These are phyloP conservation scores for Amblyraja radiata DNA, from an alignment of 2,797 vertebrate genomes.

Conservation along the genomic window DNA sequence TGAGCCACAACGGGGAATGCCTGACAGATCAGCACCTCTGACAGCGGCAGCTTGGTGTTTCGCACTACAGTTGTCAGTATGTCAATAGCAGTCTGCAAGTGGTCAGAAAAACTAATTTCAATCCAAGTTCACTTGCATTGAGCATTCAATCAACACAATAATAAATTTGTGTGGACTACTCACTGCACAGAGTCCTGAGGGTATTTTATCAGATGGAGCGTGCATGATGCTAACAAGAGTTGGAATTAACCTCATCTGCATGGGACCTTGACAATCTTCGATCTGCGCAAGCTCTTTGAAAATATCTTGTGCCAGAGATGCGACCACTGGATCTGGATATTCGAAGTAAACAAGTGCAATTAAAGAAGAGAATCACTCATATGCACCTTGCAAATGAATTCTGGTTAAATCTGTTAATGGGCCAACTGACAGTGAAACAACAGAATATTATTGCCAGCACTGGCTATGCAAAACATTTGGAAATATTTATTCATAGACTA, in stretches of 20 bases:
- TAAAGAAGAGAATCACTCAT: background rate
- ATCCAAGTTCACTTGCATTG: background rate
- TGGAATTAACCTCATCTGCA: constrained; percentile 96
- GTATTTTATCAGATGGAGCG: constrained; percentile 92
- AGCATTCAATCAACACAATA: background rate
- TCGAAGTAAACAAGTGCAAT: background rate
- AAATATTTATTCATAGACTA: background rate
- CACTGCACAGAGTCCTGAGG: constrained; percentile 88
- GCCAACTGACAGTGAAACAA: background rate
- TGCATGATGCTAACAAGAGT: constrained; percentile 98
- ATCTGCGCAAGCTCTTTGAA: constrained; percentile 97
- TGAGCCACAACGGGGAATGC: constrained; percentile 93
- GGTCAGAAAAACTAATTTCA: constrained; percentile 39
- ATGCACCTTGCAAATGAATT: background rate
- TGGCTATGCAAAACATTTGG: background rate
- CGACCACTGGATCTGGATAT: constrained; percentile 86
- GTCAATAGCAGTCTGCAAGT: constrained; percentile 83
- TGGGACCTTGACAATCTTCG: constrained; percentile 89
- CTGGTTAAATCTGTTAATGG: background rate
- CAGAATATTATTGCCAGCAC: background rate
- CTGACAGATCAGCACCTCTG: constrained; percentile 90
- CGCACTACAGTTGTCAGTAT: constrained; percentile 94
- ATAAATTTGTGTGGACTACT: constrained; percentile 50
- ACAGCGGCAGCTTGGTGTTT: constrained; percentile 87
- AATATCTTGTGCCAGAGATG: constrained; percentile 92